phyloP scores from a whole-genome alignment of 2,797 vertebrate species.

The Darevskia mixta region DNA sequence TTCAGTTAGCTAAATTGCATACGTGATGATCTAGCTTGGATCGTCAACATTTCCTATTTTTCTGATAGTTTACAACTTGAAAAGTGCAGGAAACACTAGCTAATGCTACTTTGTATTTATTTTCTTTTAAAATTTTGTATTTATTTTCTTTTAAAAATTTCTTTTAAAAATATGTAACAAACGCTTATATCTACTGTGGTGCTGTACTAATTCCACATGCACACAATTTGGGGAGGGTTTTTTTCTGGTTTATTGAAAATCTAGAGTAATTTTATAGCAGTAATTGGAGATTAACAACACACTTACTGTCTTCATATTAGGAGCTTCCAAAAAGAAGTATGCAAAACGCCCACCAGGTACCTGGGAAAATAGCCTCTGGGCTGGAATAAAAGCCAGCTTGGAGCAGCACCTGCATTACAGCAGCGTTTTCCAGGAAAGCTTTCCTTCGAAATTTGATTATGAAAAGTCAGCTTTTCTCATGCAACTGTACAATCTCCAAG shows the following conservation, averaged over 20 bases:
- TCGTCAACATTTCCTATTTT: not conserved
- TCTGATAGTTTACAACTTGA: no score
- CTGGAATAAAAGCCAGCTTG: conserved; percentile 76
- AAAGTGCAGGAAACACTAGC: no score
- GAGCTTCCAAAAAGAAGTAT: conserved; percentile 47
- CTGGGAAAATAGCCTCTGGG: conserved; percentile 89
- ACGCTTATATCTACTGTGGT: no score
- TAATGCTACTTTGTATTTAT: no score
- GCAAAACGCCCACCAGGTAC: conserved; percentile 50
- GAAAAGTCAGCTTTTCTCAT: conserved; percentile 80
- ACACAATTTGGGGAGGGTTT: no score
- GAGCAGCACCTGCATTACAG: conserved; percentile 79
- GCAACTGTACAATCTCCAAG: conserved; percentile 85
- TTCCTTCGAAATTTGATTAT: conserved; percentile 83
- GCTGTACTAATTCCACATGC: no score
- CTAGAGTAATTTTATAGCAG: not conserved
- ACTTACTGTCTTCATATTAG: conserved; percentile 59
- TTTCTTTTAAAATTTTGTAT: no score
- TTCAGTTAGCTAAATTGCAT: not conserved
- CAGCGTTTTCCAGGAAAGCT: conserved; percentile 82
- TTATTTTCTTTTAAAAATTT: no score
- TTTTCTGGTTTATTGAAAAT: not conserved
- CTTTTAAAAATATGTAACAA: no score
- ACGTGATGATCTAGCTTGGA: not conserved
- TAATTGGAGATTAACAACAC: conserved; percentile 25